Percentiles rank a stretch among this genome's conserved stretches.
These are phyloP conservation scores for Onychomys leucogaster DNA, from an alignment of 2,797 vertebrate species.

Conservation along the genomic window DNA sequence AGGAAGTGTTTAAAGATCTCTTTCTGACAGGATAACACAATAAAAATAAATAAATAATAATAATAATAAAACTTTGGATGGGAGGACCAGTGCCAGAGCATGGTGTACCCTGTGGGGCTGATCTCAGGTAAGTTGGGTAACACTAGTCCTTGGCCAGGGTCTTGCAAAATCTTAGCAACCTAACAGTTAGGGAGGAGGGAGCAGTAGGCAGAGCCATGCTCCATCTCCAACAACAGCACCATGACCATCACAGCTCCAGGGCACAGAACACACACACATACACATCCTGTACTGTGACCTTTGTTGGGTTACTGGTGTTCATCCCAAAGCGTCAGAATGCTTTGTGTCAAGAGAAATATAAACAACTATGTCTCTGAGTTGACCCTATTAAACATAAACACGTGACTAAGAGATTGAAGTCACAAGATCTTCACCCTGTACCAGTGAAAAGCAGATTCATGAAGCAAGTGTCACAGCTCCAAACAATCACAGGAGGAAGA, in stretches of 20 bases:
- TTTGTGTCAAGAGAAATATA: background rate
- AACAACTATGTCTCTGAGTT: background rate
- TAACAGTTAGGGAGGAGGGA: background rate
- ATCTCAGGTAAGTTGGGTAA: constrained; percentile 71
- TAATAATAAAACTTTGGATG: constrained; percentile 21
- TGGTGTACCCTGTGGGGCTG: background rate
- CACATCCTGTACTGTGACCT: accelerated
- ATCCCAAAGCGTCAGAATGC: background rate
- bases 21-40: background rate
- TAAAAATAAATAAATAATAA: constrained; percentile 1
- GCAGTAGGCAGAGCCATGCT: background rate
- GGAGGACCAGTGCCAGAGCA: background rate
- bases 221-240: accelerated
- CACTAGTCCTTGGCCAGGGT: constrained; percentile 50
- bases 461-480: constrained; percentile 16
- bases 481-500: background rate
- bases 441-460: constrained; percentile 24
- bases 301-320: accelerated
- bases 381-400: constrained; percentile 14
- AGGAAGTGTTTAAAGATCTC: background rate
- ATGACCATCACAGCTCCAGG: accelerated
- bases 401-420: constrained; percentile 8
- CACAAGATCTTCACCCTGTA: background rate
- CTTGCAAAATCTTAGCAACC: constrained; percentile 58
- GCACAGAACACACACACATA: background rate